phyloP scores from a whole-genome alignment of 2,888 invertebrate species.

The Drosophila demipolita region DNA sequence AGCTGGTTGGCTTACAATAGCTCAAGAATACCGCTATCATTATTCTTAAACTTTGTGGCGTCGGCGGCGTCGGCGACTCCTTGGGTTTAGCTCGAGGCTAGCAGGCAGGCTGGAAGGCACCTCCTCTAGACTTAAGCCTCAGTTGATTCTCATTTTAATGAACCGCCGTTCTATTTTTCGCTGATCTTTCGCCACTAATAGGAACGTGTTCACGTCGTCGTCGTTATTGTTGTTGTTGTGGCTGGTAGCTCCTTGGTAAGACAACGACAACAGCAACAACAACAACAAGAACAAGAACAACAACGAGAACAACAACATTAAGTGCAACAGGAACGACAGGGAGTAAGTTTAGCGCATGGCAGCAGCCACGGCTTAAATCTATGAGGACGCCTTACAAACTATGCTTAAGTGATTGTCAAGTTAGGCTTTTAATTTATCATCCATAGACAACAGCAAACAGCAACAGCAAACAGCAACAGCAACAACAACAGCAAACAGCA shows the following conservation, averaged over 20 bases:
- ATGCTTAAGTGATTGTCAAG: slow-evolving; percentile 85
- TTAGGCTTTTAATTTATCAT: slow-evolving; percentile 85
- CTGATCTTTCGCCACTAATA: slow-evolving; percentile 83
- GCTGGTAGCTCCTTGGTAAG: slow-evolving; percentile 51
- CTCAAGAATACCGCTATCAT: slow-evolving; percentile 84
- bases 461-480: slow-evolving; percentile 35
- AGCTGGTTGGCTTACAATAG: slow-evolving; percentile 73
- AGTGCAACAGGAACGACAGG: slow-evolving; percentile 50
- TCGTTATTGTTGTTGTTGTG: slow-evolving; percentile 34
- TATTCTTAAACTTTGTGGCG: slow-evolving; percentile 74
- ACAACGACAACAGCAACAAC: slow-evolving; percentile 55
- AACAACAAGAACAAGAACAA: slow-evolving; percentile 21
- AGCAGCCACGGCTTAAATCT: slow-evolving; percentile 74
- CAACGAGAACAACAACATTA: slow-evolving; percentile 19
- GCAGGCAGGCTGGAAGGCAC: slow-evolving; percentile 31
- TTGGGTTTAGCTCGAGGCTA: slow-evolving; percentile 28
- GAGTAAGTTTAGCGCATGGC: slow-evolving; percentile 59
- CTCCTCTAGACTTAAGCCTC: slow-evolving; percentile 50
- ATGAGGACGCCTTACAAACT: slow-evolving; percentile 83
- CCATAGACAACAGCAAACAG: slow-evolving; percentile 77
- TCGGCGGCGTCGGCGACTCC: slow-evolving; percentile 50
- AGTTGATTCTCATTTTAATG: slow-evolving; percentile 82
- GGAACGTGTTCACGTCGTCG: slow-evolving; percentile 78
- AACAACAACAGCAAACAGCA: slow-evolving; percentile 10
- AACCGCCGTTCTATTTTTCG: slow-evolving; percentile 84